Evolutionary conservation across 2,113 vertebrate species (phyloP).

Genomic region (Dicerorhinus sumatrensis): DNA sequence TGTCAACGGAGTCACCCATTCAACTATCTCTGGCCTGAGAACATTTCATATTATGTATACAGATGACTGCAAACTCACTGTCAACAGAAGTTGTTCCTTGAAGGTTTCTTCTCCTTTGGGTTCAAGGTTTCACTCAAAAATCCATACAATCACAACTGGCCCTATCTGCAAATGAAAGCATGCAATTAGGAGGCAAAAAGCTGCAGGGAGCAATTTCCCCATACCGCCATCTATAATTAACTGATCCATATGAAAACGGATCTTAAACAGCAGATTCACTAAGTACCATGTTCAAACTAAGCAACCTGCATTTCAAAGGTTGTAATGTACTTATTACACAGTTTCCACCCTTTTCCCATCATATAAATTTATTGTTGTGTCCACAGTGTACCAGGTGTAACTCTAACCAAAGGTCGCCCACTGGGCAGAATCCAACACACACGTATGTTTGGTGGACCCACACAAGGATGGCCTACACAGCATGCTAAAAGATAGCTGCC

Average conservation of each 20-base stretch:
- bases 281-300: slow-evolving; percentile 64
- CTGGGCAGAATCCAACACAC: neutral
- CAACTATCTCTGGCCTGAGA: slow-evolving; percentile 45
- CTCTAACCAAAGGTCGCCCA: neutral
- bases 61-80: slow-evolving; percentile 48
- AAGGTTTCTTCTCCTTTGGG: slow-evolving; percentile 56
- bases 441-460: neutral
- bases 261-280: slow-evolving; percentile 49
- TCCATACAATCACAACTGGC: slow-evolving; percentile 40
- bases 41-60: neutral
- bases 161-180: slow-evolving; percentile 62
- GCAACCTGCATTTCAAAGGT: slow-evolving; percentile 23
- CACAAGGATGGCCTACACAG: neutral
- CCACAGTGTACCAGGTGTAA: neutral
- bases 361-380: neutral
- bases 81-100: slow-evolving; percentile 37
- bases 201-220: neutral
- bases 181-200: slow-evolving; percentile 55
- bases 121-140: slow-evolving; percentile 35
- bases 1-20: neutral
- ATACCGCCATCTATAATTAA: neutral
- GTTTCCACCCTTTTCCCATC: slow-evolving; percentile 6
- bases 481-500: neutral
- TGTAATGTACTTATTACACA: slow-evolving; percentile 31
- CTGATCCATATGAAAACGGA: slow-evolving; percentile 24